Evolutionary conservation across 1,140 invertebrate species (phyloP).

Genomic region (Aphelinus atriplicis): DNA sequence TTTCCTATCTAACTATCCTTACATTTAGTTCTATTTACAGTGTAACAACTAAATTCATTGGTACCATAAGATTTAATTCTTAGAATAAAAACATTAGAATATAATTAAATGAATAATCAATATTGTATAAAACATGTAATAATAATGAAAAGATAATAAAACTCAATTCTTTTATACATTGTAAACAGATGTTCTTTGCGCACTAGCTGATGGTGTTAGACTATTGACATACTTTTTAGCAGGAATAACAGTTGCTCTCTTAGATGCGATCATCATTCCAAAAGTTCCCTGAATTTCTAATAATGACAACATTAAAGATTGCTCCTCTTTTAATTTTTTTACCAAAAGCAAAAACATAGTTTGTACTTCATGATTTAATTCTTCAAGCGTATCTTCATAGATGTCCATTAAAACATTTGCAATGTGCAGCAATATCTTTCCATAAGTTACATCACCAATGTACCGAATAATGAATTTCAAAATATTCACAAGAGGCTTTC

Average conservation of each 20-base stretch:
- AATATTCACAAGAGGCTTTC: conserved; percentile 73
- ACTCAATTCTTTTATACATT: no score
- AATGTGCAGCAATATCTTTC: conserved; percentile 77
- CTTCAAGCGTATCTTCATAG: conserved; percentile 72
- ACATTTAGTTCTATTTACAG: no score
- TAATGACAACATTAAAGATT: conserved; percentile 71
- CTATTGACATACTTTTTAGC: conserved; percentile 56
- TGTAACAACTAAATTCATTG: no score
- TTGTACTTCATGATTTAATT: conserved; percentile 69
- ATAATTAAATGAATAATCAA: no score
- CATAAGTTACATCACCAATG: conserved; percentile 79
- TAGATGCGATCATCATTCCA: conserved; percentile 73
- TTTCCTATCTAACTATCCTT: no score
- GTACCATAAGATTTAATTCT: no score
- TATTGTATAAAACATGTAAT: no score
- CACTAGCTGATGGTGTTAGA: conserved; percentile 69
- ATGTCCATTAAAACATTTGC: conserved; percentile 71
- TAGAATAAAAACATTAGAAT: no score
- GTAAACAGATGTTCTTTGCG: conserved; percentile 70
- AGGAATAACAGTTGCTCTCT: conserved; percentile 55
- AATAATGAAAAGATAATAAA: no score
- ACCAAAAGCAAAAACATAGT: conserved; percentile 71
- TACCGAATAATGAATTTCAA: conserved; percentile 82
- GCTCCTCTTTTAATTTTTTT: conserved; percentile 74
- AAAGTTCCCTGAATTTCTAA: conserved; percentile 76